These are phyloP conservation scores for Bubalus kerabau DNA, from an alignment of 2,113 vertebrate genomes.

Conservation along the genomic window DNA sequence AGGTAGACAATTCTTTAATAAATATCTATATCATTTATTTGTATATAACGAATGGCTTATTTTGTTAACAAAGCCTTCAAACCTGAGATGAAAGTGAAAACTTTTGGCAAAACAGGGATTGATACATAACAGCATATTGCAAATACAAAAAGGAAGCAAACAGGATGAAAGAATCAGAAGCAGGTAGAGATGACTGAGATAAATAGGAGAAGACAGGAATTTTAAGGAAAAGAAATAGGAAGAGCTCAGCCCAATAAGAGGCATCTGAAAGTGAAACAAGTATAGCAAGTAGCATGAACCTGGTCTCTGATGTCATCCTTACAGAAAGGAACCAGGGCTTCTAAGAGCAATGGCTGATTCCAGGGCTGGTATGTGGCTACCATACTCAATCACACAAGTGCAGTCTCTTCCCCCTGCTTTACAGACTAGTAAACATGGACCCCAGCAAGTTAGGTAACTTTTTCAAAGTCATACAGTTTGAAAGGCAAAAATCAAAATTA, in stretches of 20 bases:
- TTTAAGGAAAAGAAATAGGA: not conserved
- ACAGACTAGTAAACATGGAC: not conserved
- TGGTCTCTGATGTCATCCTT: not conserved
- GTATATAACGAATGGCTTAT: not conserved
- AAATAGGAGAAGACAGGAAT: not conserved
- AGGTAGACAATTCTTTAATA: not conserved
- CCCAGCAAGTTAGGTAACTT: not conserved
- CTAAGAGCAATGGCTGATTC: not conserved
- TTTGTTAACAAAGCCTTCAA: not conserved
- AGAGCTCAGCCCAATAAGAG: not conserved
- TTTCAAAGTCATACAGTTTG: not conserved
- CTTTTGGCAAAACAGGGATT: not conserved
- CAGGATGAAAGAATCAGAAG: not conserved
- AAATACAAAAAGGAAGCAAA: not conserved
- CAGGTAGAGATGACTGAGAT: not conserved
- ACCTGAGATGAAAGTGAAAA: not conserved
- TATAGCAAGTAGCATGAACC: not conserved
- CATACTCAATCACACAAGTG: not conserved
- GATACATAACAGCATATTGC: not conserved
- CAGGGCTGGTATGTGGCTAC: not conserved
- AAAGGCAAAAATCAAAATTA: not conserved
- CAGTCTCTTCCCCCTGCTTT: not conserved
- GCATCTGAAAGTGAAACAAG: not conserved
- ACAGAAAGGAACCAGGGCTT: not conserved
- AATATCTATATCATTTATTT: not conserved